A percentile compares a stretch with the other conserved stretches of the same genome.
Conservation (phyloP, 2,113 vertebrate species). For the Ictalurus furcatus region DNA sequence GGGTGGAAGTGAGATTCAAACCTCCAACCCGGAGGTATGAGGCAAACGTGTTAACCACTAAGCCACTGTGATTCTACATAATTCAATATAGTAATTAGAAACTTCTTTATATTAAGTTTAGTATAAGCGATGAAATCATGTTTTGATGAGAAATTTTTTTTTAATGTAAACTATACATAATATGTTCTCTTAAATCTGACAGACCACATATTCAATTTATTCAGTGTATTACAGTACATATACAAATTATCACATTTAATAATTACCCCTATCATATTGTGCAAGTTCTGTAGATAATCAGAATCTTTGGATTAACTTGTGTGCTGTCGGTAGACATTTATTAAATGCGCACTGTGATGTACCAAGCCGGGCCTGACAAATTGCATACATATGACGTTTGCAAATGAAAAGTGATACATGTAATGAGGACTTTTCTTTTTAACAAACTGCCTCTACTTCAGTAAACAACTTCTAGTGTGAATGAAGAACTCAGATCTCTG, state of each 20-base stretch:
- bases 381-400: neutral
- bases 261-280: neutral
- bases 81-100: neutral
- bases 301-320: neutral
- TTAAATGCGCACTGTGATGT: neutral
- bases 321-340: neutral
- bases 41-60: too few species aligned
- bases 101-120: neutral
- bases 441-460: neutral
- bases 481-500: neutral
- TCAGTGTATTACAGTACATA: neutral
- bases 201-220: neutral
- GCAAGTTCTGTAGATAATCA: neutral
- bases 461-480: neutral
- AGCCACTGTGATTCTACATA: neutral
- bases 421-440: conserved; percentile 1
- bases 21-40: too few species aligned
- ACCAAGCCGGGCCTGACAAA: conserved; percentile 1
- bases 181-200: neutral
- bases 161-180: neutral
- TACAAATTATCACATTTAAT: neutral
- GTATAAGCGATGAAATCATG: neutral
- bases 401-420: neutral
- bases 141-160: neutral
- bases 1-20: too few species aligned